Conservation (phyloP, 2,888 invertebrate species). For the Limnephilus rhombicus region DNA sequence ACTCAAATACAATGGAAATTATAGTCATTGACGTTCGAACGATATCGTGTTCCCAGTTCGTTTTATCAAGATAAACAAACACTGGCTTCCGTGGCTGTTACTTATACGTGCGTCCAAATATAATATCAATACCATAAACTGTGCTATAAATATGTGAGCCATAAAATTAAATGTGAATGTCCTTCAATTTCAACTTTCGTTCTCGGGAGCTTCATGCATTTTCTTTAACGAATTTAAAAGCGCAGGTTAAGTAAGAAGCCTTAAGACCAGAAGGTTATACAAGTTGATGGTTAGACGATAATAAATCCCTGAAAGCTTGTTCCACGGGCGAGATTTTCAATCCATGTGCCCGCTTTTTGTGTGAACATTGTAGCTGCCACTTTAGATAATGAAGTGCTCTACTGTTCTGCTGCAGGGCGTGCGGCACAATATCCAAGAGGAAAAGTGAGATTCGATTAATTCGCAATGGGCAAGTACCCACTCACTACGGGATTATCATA, state of each 20-base stretch:
- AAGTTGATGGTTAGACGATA: not conserved
- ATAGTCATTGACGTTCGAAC: slow-evolving; percentile 2
- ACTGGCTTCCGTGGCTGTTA: not conserved
- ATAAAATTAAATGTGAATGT: no score
- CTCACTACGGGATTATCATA: slow-evolving; percentile 60
- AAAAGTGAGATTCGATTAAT: slow-evolving; percentile 38
- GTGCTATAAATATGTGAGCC: no score
- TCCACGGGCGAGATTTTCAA: not conserved
- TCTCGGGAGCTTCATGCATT: not conserved
- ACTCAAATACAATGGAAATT: slow-evolving; percentile 37
- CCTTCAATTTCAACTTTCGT: not conserved
- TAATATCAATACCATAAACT: not conserved
- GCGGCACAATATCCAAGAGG: slow-evolving; percentile 32
- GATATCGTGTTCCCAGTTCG: slow-evolving; percentile 21
- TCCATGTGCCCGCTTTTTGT: not conserved
- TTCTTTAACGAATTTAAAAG: not conserved
- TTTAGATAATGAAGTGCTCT: slow-evolving; percentile 18
- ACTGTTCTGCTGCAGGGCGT: not conserved
- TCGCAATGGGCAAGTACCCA: slow-evolving; percentile 29
- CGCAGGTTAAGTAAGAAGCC: not conserved
- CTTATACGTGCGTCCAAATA: not conserved
- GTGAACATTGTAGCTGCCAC: not conserved
- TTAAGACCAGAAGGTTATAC: not conserved
- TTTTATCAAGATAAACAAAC: slow-evolving; percentile 16
- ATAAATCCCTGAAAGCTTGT: not conserved